Conservation (phyloP, 1,140 invertebrate genomes). For the Cydia pomonella region DNA sequence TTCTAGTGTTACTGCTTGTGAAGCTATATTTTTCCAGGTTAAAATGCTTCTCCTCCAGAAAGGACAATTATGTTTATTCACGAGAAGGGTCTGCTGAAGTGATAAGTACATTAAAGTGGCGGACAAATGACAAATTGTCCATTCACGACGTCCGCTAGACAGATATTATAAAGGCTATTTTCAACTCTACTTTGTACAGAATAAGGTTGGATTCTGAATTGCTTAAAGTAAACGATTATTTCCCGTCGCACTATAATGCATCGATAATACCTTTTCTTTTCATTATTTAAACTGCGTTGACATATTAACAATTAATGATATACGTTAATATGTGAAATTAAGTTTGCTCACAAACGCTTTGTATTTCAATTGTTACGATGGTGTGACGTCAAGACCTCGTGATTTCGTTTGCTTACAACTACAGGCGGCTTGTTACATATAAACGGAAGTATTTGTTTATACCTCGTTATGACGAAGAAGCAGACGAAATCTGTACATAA, state of each 20-base stretch:
- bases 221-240: conserved; percentile 6
- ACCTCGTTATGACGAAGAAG: conserved; percentile 20
- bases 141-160: conserved; percentile 3
- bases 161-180: not conserved
- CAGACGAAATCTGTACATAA: not conserved
- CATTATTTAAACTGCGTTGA: not conserved
- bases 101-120: not conserved
- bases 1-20: not conserved
- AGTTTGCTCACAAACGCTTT: not conserved
- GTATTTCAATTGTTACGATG: conserved; percentile 1
- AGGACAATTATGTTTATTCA: conserved; percentile 3
- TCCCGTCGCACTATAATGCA: not conserved
- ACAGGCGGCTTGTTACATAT: not conserved
- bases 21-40: not conserved
- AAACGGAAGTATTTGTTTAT: conserved; percentile 23
- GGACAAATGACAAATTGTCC: conserved; percentile 19
- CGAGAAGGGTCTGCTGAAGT: conserved; percentile 4
- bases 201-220: not conserved
- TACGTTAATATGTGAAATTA: conserved; percentile 3
- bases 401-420: conserved; percentile 25
- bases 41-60: not conserved
- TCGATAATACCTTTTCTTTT: conserved; percentile 13
- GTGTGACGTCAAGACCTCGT: conserved; percentile 22
- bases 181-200: not conserved
- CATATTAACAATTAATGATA: conserved; percentile 24